These are phyloP conservation scores for Osmoderma eremita DNA, from an alignment of 2,888 invertebrate genomes.

Conservation along the genomic window DNA sequence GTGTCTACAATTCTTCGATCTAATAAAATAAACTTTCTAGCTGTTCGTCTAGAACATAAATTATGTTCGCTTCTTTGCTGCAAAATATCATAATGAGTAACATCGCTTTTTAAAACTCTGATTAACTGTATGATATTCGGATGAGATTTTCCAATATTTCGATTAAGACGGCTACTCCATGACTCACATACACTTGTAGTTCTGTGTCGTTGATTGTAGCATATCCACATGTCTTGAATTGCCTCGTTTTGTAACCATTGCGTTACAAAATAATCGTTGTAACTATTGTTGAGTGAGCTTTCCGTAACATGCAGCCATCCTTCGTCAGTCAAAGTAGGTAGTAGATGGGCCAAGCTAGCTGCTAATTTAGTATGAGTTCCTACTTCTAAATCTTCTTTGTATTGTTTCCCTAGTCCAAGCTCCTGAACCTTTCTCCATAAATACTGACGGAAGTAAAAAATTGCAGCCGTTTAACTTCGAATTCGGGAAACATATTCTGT, in stretches of 20 bases:
- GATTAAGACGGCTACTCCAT: too few species aligned
- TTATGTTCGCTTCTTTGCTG: too few species aligned
- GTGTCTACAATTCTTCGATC: too few species aligned
- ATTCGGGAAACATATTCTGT: not conserved
- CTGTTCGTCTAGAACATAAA: too few species aligned
- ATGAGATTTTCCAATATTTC: too few species aligned
- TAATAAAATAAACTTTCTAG: too few species aligned
- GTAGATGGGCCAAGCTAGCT: constrained; percentile 3
- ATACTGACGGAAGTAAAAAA: not conserved
- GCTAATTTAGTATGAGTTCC: not conserved
- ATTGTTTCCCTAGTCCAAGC: not conserved
- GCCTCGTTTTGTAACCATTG: not conserved
- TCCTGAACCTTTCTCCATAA: constrained; percentile 3
- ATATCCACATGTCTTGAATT: too few species aligned
- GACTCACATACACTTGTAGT: constrained; percentile 2
- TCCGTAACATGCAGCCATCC: not conserved
- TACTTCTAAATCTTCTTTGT: not conserved
- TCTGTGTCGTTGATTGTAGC: not conserved
- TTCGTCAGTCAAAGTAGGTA: not conserved
- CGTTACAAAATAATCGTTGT: constrained; percentile 1
- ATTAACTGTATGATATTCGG: too few species aligned
- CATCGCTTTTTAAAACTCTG: too few species aligned
- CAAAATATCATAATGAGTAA: not conserved
- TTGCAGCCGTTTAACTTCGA: not conserved
- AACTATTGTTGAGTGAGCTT: not conserved